Evolutionary conservation across 2,113 vertebrate species (phyloP), one percentile per base, ranked within the genome.

Genomic region (Xyrauchen texanus): DNA sequence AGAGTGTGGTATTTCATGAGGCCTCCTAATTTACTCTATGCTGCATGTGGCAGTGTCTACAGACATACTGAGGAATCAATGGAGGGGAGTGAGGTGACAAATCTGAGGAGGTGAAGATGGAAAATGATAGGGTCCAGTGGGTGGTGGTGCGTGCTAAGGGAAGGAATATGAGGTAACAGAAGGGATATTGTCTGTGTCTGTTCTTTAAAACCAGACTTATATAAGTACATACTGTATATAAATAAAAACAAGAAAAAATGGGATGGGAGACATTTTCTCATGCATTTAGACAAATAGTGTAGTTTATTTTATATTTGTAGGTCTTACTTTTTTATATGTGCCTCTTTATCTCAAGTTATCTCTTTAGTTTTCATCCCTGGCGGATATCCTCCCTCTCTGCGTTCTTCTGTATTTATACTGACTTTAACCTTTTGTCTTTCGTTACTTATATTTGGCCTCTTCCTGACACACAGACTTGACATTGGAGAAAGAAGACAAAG

Each of bases 381-480:
- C 66, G 60, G 76, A 52, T 60, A 63, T 83, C 58, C 6, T 60
- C 34, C 61, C 42, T 34, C 21, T 34, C 81, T 6, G 46, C 0
- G 51, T 15, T 52, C n/a, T 71, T 64, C 63, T 81, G 82, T 83
- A 82, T 86, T 34, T 80, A 77, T 83, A 78, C 79, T 77, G 77
- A 74, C 57, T 4, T 66, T 62, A 77, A 80, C 81, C 34, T 6
- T 45, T 47, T 77, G 70, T 76, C 69, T 74, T 51, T 64, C 42
- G 16, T 75, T 52, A 6, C 55, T 77, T 88, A 84, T 84, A 86
- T 87, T 76, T 81, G 78, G 52, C 42, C 9, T 81, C 75, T 87
- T 88, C 84, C 85, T 83, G 80, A 83, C 68, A 46, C 49, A 63
- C 60, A 74, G 66, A 57, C 68, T 74, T 68, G 68, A 55, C 68